These are phyloP conservation scores for Tetramorium alpestre DNA, from an alignment of 1,140 invertebrate species.

Conservation along the genomic window DNA sequence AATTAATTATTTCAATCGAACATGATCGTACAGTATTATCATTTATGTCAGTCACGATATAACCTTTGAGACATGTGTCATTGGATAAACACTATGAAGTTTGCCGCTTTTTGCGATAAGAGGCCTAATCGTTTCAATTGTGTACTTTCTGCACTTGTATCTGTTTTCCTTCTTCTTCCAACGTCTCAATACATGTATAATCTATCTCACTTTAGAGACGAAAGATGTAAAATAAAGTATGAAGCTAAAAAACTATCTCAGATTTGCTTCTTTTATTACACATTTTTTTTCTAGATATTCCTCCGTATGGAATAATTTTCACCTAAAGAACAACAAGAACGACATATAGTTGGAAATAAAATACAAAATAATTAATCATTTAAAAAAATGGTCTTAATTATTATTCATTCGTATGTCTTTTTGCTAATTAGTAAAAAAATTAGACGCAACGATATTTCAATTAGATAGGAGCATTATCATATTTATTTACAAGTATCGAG, in stretches of 20 bases:
- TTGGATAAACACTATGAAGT: neutral
- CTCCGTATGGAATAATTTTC: neutral
- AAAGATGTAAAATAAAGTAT: neutral
- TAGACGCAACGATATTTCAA: neutral
- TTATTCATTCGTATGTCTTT: neutral
- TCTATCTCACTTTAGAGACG: neutral
- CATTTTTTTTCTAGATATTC: neutral
- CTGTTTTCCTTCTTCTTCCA: neutral
- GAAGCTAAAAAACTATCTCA: neutral
- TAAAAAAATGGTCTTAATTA: neutral
- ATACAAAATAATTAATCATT: neutral
- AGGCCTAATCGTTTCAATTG: neutral
- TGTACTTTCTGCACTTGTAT: neutral
- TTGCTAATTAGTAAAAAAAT: neutral
- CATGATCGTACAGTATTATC: neutral
- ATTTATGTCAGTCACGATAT: neutral
- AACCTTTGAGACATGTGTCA: constrained; percentile 21
- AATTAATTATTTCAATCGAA: neutral
- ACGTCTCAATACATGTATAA: neutral
- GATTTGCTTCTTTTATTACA: neutral
- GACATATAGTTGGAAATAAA: neutral
- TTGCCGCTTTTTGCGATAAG: neutral
- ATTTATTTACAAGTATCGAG: neutral
- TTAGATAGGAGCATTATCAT: neutral
- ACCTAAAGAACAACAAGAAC: neutral